phyloP scores from a whole-genome alignment of 2,797 vertebrate species.

The Rhinoraja longicauda region DNA sequence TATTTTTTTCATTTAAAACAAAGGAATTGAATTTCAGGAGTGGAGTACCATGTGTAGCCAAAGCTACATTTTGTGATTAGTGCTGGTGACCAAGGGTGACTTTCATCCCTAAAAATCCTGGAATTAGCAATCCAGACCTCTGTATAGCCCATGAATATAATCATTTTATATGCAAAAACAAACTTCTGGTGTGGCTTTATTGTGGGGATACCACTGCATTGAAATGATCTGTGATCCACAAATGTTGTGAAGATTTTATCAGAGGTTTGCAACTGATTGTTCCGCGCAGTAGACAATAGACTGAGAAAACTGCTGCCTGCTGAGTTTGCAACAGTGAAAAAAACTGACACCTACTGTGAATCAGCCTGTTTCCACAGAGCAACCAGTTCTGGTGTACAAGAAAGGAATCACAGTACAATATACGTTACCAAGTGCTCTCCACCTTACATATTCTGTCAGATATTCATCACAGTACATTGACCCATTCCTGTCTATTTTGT shows the following conservation, averaged over 20 bases:
- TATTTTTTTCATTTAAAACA: no score
- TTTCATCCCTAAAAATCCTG: not conserved
- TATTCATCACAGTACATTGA: not conserved
- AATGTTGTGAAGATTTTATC: not conserved
- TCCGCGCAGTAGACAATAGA: not conserved
- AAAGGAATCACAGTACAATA: not conserved
- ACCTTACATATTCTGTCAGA: not conserved
- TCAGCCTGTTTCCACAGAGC: not conserved
- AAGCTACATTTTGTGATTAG: no score
- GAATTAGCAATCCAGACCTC: not conserved
- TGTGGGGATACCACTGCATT: not conserved
- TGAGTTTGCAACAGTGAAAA: not conserved
- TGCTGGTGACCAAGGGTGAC: not conserved
- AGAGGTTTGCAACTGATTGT: not conserved
- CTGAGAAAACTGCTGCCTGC: not conserved
- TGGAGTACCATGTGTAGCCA: not conserved
- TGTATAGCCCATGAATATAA: not conserved
- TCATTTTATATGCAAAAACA: not conserved
- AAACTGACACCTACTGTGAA: not conserved
- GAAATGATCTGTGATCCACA: not conserved
- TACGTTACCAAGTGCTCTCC: not conserved
- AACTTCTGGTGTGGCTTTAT: not conserved
- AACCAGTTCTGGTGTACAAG: not conserved
- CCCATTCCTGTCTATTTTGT: not conserved
- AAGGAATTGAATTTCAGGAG: not conserved